These are phyloP conservation scores for Bovichtus variegatus DNA, from an alignment of 2,797 vertebrate species.

Conservation along the genomic window DNA sequence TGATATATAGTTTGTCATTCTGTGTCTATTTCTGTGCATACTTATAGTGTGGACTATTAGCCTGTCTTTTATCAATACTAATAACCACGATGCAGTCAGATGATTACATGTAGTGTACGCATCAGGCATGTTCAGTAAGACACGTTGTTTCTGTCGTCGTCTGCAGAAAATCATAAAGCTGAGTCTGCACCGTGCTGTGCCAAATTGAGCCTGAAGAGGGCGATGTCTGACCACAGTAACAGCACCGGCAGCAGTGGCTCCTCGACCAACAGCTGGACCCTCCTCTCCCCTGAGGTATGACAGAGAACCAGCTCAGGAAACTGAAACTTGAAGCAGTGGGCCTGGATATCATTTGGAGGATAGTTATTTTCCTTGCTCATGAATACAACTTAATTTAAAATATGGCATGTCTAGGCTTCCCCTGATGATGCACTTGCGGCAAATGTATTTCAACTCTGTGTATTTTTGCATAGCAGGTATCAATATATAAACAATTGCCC, in stretches of 20 bases:
- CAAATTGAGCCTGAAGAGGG: slow-evolving; percentile 72
- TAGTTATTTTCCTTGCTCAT: slow-evolving; percentile 12
- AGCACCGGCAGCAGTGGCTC: slow-evolving; percentile 86
- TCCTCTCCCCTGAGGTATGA: slow-evolving; percentile 89
- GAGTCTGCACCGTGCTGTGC: slow-evolving; percentile 71
- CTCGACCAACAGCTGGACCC: slow-evolving; percentile 91
- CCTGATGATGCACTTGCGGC: background rate
- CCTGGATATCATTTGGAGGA: slow-evolving; percentile 7
- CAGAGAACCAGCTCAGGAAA: slow-evolving; percentile 12
- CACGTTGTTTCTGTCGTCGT: slow-evolving; percentile 69
- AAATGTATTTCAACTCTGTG: background rate
- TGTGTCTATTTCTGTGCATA: background rate
- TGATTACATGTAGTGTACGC: background rate
- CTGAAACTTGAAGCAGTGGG: background rate
- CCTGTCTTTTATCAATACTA: background rate
- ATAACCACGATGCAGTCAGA: background rate
- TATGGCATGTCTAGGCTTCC: slow-evolving; percentile 14
- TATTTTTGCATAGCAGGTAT: background rate
- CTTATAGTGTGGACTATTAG: too few species aligned
- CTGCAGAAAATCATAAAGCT: slow-evolving; percentile 64
- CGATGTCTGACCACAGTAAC: slow-evolving; percentile 89
- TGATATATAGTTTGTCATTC: background rate
- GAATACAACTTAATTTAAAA: slow-evolving; percentile 20
- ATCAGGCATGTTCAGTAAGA: slow-evolving; percentile 30
- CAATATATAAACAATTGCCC: background rate